Evolutionary conservation across 2,797 vertebrate genomes (phyloP), one percentile per base, ranked within the genome.

Genomic region (Clarias platycephalus): DNA sequence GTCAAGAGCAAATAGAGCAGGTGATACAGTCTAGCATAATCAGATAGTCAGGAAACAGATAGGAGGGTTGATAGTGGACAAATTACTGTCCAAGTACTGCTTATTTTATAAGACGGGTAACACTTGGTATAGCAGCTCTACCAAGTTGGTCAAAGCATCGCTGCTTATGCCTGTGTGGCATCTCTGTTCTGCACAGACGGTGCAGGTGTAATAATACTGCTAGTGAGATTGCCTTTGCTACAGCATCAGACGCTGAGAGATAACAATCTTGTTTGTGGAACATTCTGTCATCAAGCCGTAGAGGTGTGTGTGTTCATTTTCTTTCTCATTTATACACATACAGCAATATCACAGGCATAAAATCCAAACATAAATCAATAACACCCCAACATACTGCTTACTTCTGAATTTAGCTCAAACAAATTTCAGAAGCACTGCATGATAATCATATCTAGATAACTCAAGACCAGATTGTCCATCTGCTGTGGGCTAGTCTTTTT

Each of bases 201-300:
- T 76, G 84, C 77, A 82, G 86, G 83, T 85, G 60, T 81, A 84
- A 72, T 86, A 88, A 87, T 75, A 79, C 40, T 84, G 83, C 53
- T 31, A 81, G 82, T 9, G 44, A 90, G 86, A 83, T 71, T 83
- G 86, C 86, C 80, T 82, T 86, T 68, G 83, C 82, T 53, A 77
- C 83, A 81, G 63, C 62, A 22, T 86, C 89, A 91, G 72, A 86
- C 49, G 57, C 16, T 31, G 60, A 53, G 68, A 55, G 85, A 90
- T 89, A 90, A 87, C 37, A 62, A 90, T 87, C 89, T 87, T 90
- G 90, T 92, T 91, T 92, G 87, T 88, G 88, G 90, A 92, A 91
- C 89, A 90, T 86, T 89, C 89, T 87, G 84, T 89, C 89, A 86
- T 86, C 88, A 83, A 66, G 57, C 67, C 57, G 18, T 76, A 78